Evolutionary conservation across 2,797 vertebrate genomes (phyloP).

Genomic region (Xenentodon cancila): DNA sequence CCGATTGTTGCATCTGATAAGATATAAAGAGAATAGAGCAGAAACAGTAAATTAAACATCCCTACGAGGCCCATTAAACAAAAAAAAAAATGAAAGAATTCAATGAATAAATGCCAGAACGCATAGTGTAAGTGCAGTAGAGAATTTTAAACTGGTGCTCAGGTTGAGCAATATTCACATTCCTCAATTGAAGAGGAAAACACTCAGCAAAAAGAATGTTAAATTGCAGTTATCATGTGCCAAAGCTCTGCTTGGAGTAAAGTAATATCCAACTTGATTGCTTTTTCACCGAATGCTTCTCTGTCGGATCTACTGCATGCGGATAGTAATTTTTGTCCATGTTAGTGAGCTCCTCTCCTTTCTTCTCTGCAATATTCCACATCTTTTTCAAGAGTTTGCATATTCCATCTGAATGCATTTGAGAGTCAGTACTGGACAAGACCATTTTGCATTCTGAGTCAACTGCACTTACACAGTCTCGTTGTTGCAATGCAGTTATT

Average conservation of each 20-base stretch:
- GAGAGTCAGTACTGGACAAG: too few relatives aligned
- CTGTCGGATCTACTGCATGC: slow-evolving; percentile 1
- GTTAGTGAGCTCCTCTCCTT: not conserved
- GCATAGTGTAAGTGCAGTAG: not conserved
- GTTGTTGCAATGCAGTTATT: too few relatives aligned
- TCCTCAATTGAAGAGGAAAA: slow-evolving; percentile 2
- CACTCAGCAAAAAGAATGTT: not conserved
- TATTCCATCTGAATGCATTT: slow-evolving; percentile 20
- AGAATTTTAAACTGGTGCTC: not conserved
- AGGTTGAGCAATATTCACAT: too few relatives aligned
- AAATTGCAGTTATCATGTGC: not conserved
- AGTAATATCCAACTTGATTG: slow-evolving; percentile 2
- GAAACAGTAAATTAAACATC: not conserved
- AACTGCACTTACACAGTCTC: not conserved
- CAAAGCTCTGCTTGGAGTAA: not conserved
- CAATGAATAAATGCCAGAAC: not conserved
- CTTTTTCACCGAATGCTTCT: slow-evolving; percentile 14
- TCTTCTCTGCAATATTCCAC: not conserved
- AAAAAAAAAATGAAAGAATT: not conserved
- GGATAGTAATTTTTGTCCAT: not conserved
- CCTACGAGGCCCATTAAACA: not conserved
- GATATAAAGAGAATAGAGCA: not conserved
- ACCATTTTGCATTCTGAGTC: not conserved
- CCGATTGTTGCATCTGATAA: slow-evolving; percentile 96
- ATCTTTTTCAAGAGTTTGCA: slow-evolving; percentile 18